Base-by-base conservation (phyloP, 2,797 vertebrate species). In the Ctenochaetus hawaiiensis region DNA sequence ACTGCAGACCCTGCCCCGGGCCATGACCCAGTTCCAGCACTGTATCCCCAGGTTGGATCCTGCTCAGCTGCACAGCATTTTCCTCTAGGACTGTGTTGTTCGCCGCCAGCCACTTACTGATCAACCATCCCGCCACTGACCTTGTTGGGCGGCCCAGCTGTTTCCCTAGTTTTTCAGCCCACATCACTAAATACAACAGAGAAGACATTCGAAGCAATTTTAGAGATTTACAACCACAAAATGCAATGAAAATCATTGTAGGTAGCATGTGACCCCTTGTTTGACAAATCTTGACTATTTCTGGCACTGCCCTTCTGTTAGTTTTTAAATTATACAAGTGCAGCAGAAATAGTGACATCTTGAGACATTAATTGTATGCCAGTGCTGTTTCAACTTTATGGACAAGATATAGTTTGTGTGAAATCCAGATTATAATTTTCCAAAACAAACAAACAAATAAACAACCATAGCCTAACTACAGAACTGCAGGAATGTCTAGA, bases 21-120 rank as follows among this genome's bases (percentile, higher is more conserved):
- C 94, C 93, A 1, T 94, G 91, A 43, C 94, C 94, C 76, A 95
- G 73, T 78, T 96, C 94, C 69, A 95, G 90, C 39, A 95, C 94
- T 0, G 89, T 93, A 60, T 94, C 90, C 5, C 79, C 79, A 0
- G 94, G 92, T 30, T 89, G 91, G 58, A 95, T 93, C 47, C 79
- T 66, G 68, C 87, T 81, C 61, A 95, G 80, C 59, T 43, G 83
- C 45, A 95, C 94, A 2, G 92, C 83, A 9, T 77, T 94, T 59
- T 90, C 92, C 70, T 94, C 94, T 39, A 95, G 64, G 6, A 90
- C 0, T 5, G 3, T 45, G 77, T 94, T 95, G 17, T 71, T 17
- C 8, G 6, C 43, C 53, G 17, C 78, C 13, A 96, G 79, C 0
- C 90, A 66, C 74, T 75, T 93, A 20, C 37, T 87, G 54, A 91